phyloP scores from a whole-genome alignment of 2,888 invertebrate genomes.

The Gymnoscelis rufifasciata region DNA sequence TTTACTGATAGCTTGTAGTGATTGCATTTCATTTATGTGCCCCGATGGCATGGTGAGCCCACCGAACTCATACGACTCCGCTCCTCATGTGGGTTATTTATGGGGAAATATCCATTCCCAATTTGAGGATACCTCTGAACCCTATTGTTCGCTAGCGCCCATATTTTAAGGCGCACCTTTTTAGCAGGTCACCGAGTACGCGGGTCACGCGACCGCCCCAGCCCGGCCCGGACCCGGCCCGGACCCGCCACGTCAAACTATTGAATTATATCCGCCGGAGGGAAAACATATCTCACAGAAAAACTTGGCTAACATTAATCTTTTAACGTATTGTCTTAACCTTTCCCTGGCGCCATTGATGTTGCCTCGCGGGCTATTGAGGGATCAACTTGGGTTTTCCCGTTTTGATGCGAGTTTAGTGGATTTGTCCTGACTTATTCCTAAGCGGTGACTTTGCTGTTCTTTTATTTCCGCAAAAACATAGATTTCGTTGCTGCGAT shows the following conservation, averaged over 20 bases:
- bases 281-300: constrained; percentile 22
- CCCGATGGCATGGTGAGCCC: background rate
- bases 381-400: constrained; percentile 14
- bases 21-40: constrained; percentile 13
- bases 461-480: background rate
- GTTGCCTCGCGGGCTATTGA: constrained; percentile 6
- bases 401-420: constrained; percentile 14
- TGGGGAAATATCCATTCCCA: background rate
- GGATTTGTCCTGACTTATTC: constrained; percentile 15
- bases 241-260: constrained; percentile 36
- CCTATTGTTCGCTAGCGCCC: constrained; percentile 9
- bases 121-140: background rate
- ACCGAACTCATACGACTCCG: too few species aligned
- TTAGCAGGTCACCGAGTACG: constrained; percentile 60
- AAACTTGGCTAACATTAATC: constrained; percentile 26
- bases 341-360: constrained; percentile 21
- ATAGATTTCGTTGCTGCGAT: background rate
- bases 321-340: constrained; percentile 26
- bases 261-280: constrained; percentile 40
- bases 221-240: constrained; percentile 31
- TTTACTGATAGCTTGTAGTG: constrained; percentile 20
- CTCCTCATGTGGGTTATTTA: background rate
- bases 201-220: constrained; percentile 44
- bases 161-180: constrained; percentile 39
- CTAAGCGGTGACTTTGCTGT: constrained; percentile 4